A percentile compares a stretch with the other conserved stretches of the same genome.
These are phyloP conservation scores for Theodoxus fluviatilis DNA, from an alignment of 2,888 invertebrate species.

Conservation along the genomic window DNA sequence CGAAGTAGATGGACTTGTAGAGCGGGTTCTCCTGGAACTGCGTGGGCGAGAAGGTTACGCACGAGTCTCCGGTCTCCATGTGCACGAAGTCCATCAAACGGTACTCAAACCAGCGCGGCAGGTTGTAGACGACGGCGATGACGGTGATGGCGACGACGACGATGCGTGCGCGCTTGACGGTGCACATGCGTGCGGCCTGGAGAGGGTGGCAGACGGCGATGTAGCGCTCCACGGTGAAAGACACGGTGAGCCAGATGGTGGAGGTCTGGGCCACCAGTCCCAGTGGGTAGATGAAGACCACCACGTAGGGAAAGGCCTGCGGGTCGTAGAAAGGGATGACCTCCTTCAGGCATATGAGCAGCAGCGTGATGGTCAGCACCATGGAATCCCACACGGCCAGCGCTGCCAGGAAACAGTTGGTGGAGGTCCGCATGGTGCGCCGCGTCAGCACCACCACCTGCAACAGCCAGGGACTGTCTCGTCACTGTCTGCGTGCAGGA, in stretches of 20 bases:
- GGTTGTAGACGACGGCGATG: slow-evolving; percentile 84
- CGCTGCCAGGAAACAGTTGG: slow-evolving; percentile 69
- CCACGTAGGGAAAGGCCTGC: slow-evolving; percentile 53
- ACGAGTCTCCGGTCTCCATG: slow-evolving; percentile 28
- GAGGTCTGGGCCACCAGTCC: slow-evolving; percentile 90
- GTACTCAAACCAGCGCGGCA: slow-evolving; percentile 73
- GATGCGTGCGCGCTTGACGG: slow-evolving; percentile 83
- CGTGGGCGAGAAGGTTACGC: slow-evolving; percentile 69
- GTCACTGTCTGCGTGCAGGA: too few relatives aligned
- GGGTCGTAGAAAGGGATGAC: slow-evolving; percentile 43
- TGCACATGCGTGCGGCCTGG: slow-evolving; percentile 86
- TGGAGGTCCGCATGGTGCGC: slow-evolving; percentile 77
- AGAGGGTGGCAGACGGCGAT: slow-evolving; percentile 82
- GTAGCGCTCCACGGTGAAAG: slow-evolving; percentile 83
- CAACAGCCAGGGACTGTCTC: too few relatives aligned
- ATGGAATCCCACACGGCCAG: slow-evolving; percentile 63
- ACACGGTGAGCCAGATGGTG: slow-evolving; percentile 83
- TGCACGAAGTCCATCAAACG: slow-evolving; percentile 34
- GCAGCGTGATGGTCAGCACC: slow-evolving; percentile 55
- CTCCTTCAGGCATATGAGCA: slow-evolving; percentile 55
- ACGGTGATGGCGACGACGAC: slow-evolving; percentile 84
- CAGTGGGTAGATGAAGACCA: slow-evolving; percentile 71
- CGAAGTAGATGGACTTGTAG: slow-evolving; percentile 84
- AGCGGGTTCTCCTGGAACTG: slow-evolving; percentile 74
- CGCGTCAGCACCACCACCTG: slow-evolving; percentile 70